A percentile compares a stretch with the other conserved stretches of the same genome.
Conservation (phyloP, 2,797 vertebrate species). For the Gymnothorax javanicus region DNA sequence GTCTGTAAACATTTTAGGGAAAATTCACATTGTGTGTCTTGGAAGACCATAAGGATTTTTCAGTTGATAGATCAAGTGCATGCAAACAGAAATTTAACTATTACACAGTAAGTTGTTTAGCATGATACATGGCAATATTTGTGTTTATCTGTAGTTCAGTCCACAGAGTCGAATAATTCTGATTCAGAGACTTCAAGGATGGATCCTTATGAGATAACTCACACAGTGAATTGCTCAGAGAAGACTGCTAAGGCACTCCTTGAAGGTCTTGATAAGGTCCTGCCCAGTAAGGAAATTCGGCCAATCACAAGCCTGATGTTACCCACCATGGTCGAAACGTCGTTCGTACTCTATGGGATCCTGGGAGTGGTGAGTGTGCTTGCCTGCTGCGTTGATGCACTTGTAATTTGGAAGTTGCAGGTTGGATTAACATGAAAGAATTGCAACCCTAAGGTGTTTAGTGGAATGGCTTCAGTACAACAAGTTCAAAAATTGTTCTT, state of each 20-base stretch:
- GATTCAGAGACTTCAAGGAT: no score
- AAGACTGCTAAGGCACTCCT: conserved; percentile 56
- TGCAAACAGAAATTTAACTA: background rate
- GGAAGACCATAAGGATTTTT: no score
- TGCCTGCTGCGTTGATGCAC: background rate
- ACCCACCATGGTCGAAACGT: conserved; percentile 52
- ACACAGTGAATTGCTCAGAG: conserved; percentile 56
- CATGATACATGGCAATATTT: background rate
- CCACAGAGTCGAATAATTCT: background rate
- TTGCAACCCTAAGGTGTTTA: background rate
- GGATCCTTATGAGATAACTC: no score
- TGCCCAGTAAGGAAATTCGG: conserved; percentile 60
- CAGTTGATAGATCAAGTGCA: background rate
- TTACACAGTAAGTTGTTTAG: background rate
- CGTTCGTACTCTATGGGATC: conserved; percentile 71
- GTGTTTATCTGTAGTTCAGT: conserved; percentile 39
- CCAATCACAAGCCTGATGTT: conserved; percentile 56
- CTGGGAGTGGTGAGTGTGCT: conserved; percentile 67
- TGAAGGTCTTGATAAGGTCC: conserved; percentile 53
- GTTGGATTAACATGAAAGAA: background rate
- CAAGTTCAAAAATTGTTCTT: background rate
- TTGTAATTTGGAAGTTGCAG: background rate
- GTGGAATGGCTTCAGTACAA: background rate
- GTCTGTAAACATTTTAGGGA: background rate
- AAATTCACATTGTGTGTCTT: background rate